phyloP scores from a whole-genome alignment of 2,888 invertebrate species.

The Diloba caeruleocephala region DNA sequence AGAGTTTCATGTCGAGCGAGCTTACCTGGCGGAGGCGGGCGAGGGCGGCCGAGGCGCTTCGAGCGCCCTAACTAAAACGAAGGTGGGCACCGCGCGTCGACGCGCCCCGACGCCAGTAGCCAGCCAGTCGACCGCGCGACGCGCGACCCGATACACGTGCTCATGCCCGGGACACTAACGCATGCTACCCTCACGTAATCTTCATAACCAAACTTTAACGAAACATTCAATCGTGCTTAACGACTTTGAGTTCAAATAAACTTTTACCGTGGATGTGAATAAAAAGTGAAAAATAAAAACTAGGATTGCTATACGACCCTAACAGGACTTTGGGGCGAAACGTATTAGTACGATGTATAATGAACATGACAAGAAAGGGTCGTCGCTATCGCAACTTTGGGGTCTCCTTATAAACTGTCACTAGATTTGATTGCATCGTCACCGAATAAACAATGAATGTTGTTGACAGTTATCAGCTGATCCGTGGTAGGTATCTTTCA shows the following conservation, averaged over 20 bases:
- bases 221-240: slow-evolving; percentile 33
- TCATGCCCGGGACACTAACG: slow-evolving; percentile 47
- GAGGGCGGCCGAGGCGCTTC: slow-evolving; percentile 65
- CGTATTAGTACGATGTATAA: slow-evolving; percentile 51
- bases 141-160: slow-evolving; percentile 61
- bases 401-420: slow-evolving; percentile 50
- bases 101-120: slow-evolving; percentile 34
- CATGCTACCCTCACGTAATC: slow-evolving; percentile 62
- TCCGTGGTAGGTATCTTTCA: slow-evolving; percentile 53
- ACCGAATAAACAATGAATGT: slow-evolving; percentile 45
- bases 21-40: slow-evolving; percentile 72
- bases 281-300: slow-evolving; percentile 43
- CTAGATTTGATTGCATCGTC: slow-evolving; percentile 51
- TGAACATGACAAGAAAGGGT: slow-evolving; percentile 54
- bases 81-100: slow-evolving; percentile 59
- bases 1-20: slow-evolving; percentile 57
- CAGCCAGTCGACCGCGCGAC: slow-evolving; percentile 74
- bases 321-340: slow-evolving; percentile 36
- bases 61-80: slow-evolving; percentile 51
- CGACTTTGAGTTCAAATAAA: slow-evolving; percentile 18
- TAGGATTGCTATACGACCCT: slow-evolving; percentile 30
- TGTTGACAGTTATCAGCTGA: slow-evolving; percentile 61
- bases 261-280: slow-evolving; percentile 46
- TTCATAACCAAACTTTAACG: slow-evolving; percentile 63
- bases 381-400: slow-evolving; percentile 49